Conservation (phyloP, 2,113 vertebrate genomes). For the Phycodurus eques region DNA sequence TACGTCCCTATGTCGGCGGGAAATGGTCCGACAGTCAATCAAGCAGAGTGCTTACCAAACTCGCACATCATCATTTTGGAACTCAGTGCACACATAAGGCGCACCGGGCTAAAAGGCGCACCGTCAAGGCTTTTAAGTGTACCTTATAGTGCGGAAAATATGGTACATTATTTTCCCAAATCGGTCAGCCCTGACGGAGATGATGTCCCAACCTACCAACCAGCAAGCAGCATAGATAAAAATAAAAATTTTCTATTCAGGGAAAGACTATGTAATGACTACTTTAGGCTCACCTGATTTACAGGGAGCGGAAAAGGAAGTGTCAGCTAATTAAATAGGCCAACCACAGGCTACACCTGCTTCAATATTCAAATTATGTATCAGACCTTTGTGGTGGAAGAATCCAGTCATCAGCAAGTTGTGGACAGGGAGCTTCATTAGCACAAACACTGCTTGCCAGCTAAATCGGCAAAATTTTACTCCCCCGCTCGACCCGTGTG, state of each 20-base stretch:
- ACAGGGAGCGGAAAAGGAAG: neutral
- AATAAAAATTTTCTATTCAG: neutral
- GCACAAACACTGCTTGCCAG: slow-evolving; percentile 59
- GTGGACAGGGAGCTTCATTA: slow-evolving; percentile 70
- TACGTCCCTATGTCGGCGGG: too few relatives aligned
- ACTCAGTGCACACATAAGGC: too few relatives aligned
- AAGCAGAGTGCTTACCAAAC: too few relatives aligned
- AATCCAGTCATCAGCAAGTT: slow-evolving; percentile 67
- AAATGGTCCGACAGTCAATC: too few relatives aligned
- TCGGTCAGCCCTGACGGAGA: too few relatives aligned
- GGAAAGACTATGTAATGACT: neutral
- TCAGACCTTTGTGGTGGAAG: slow-evolving; percentile 54
- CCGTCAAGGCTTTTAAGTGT: too few relatives aligned
- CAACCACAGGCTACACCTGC: slow-evolving; percentile 43
- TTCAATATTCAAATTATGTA: slow-evolving; percentile 47
- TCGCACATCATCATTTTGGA: too few relatives aligned
- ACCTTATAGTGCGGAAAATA: too few relatives aligned
- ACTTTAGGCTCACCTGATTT: neutral
- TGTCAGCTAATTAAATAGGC: slow-evolving; percentile 25
- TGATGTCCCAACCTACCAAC: too few relatives aligned
- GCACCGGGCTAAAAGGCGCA: too few relatives aligned
- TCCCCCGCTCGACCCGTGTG: slow-evolving; percentile 47
- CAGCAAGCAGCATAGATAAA: neutral
- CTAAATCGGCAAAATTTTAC: slow-evolving; percentile 69
- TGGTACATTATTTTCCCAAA: too few relatives aligned